Conservation (phyloP, 2,113 vertebrate species). For the Phrynosoma blainvillii region DNA sequence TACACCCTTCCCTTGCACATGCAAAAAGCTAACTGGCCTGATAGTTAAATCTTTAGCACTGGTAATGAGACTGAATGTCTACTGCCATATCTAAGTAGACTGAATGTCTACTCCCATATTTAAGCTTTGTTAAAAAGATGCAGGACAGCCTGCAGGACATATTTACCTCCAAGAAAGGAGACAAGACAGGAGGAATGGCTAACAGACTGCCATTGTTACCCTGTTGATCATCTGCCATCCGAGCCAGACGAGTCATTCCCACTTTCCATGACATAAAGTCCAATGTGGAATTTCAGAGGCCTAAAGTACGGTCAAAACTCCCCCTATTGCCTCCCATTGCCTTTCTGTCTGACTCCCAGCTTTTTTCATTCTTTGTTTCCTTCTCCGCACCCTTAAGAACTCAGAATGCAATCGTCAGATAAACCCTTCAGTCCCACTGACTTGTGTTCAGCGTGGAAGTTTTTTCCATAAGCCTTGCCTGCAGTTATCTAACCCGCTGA, state of each 20-base stretch:
- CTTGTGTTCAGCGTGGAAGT: not conserved
- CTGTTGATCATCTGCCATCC: no score
- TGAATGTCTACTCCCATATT: no score
- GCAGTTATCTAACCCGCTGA: constrained; percentile 1
- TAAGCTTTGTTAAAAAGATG: no score
- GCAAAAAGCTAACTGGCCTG: no score
- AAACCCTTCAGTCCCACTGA: not conserved
- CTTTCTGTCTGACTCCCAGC: not conserved
- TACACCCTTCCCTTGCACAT: no score
- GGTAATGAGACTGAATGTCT: no score
- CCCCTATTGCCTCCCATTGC: not conserved
- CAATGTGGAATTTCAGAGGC: not conserved
- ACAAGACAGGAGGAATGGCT: no score
- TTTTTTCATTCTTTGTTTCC: not conserved
- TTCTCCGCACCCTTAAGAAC: not conserved
- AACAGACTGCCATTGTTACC: no score
- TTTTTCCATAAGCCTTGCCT: constrained; percentile 2
- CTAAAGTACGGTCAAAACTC: not conserved
- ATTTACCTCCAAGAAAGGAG: no score
- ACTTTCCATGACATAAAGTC: not conserved
- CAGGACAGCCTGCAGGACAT: no score
- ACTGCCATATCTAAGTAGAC: no score
- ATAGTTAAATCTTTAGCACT: no score
- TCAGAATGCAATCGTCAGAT: not conserved
- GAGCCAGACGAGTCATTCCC: not conserved